phyloP scores from a whole-genome alignment of 2,888 invertebrate species.

The Rhamphomyia laevipes region DNA sequence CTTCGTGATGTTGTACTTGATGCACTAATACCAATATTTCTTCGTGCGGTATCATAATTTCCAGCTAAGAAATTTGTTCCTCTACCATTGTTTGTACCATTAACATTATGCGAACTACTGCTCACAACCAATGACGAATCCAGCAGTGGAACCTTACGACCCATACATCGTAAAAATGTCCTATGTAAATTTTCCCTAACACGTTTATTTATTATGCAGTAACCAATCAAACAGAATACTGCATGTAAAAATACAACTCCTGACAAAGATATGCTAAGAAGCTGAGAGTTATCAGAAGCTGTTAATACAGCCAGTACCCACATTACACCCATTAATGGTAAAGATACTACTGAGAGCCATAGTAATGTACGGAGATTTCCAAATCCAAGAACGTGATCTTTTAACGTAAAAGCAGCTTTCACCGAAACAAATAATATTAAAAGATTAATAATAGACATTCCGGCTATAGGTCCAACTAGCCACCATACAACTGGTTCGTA shows the following conservation, averaged over 20 bases:
- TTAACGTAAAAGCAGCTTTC: slow-evolving; percentile 79
- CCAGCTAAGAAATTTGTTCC: slow-evolving; percentile 30
- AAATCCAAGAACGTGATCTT: slow-evolving; percentile 81
- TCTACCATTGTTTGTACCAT: slow-evolving; percentile 27
- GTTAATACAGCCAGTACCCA: slow-evolving; percentile 77
- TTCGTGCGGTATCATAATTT: slow-evolving; percentile 45
- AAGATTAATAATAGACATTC: slow-evolving; percentile 65
- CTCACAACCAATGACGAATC: slow-evolving; percentile 63
- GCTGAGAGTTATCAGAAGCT: slow-evolving; percentile 60
- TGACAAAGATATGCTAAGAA: slow-evolving; percentile 66
- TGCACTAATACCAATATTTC: slow-evolving; percentile 86
- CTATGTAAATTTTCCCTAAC: slow-evolving; percentile 58
- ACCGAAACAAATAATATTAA: slow-evolving; percentile 74
- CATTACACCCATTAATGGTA: slow-evolving; percentile 71
- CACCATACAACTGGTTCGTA: slow-evolving; percentile 94
- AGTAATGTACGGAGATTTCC: slow-evolving; percentile 73
- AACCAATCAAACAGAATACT: slow-evolving; percentile 70
- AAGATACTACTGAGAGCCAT: slow-evolving; percentile 75
- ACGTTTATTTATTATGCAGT: slow-evolving; percentile 76
- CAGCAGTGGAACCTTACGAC: slow-evolving; percentile 67
- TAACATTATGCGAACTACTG: slow-evolving; percentile 67
- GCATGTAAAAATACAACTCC: slow-evolving; percentile 68
- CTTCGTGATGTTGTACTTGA: slow-evolving; percentile 90
- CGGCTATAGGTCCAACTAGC: slow-evolving; percentile 79
- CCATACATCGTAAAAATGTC: slow-evolving; percentile 57